These are phyloP conservation scores for Gryllus bimaculatus DNA, from an alignment of 1,140 invertebrate species.

Conservation along the genomic window DNA sequence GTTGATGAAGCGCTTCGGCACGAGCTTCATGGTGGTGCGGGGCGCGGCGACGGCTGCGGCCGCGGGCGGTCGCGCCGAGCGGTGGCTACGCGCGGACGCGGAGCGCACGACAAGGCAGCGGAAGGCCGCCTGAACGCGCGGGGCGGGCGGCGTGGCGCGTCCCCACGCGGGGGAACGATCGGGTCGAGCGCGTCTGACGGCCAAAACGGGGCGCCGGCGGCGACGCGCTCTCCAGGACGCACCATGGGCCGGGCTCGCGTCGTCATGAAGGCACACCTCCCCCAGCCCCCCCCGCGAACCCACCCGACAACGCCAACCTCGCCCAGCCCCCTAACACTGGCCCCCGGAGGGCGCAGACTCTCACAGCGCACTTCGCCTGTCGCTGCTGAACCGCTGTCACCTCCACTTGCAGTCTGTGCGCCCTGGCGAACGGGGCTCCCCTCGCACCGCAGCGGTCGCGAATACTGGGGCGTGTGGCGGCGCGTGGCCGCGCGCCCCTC, in stretches of 20 bases:
- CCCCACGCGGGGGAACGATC: background rate
- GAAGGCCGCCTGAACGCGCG: conserved; percentile 44
- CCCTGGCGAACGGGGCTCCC: too few species aligned
- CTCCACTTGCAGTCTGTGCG: too few species aligned
- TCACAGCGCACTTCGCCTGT: background rate
- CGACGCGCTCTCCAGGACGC: conserved; percentile 16
- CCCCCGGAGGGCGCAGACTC: too few species aligned
- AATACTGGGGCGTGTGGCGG: too few species aligned
- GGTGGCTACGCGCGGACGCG: background rate
- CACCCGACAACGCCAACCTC: conserved; percentile 19
- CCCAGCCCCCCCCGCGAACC: background rate
- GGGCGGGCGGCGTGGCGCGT: conserved; percentile 43
- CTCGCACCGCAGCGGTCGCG: too few species aligned
- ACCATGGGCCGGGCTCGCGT: conserved; percentile 11
- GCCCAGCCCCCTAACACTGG: background rate
- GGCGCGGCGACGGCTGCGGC: background rate
- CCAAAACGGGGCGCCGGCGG: background rate
- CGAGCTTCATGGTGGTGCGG: conserved; percentile 60
- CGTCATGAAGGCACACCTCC: conserved; percentile 5
- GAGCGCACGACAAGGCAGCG: background rate
- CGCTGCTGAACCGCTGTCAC: background rate
- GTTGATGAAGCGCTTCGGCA: conserved; percentile 79
- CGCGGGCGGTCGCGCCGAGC: too few species aligned
- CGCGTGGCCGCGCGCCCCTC: conserved; percentile 22
- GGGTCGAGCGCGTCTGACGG: background rate